Percentiles rank a stretch among this genome's conserved stretches.
Conservation (phyloP, 2,113 vertebrate genomes). For the Colistium nudipinnis region DNA sequence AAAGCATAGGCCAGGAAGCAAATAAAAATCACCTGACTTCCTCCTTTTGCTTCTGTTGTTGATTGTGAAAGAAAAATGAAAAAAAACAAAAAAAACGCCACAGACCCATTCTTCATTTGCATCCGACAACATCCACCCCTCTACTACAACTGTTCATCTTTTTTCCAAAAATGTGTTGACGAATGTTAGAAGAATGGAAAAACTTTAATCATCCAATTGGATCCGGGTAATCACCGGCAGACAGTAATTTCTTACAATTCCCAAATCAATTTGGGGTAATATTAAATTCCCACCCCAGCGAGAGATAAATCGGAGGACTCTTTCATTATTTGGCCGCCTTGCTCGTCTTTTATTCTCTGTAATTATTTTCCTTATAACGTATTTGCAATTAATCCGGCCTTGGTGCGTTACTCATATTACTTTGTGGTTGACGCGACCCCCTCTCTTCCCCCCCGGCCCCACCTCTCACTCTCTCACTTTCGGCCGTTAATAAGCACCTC, state of each 20-base stretch:
- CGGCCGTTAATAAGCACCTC: constrained; percentile 53
- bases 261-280: constrained; percentile 33
- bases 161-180: constrained; percentile 11
- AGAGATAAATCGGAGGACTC: constrained; percentile 42
- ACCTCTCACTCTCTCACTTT: background rate
- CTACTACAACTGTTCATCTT: background rate
- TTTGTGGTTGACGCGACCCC: background rate
- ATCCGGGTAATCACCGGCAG: constrained; percentile 21
- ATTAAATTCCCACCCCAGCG: constrained; percentile 30
- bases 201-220: constrained; percentile 16
- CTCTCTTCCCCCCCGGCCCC: background rate
- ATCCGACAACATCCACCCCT: background rate
- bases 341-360: constrained; percentile 2
- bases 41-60: too few relatives aligned
- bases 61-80: too few relatives aligned
- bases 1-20: too few relatives aligned
- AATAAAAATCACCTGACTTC: too few relatives aligned
- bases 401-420: background rate
- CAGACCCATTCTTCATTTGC: background rate
- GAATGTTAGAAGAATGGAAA: background rate
- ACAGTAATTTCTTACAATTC: constrained; percentile 27
- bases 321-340: constrained; percentile 33
- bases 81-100: background rate
- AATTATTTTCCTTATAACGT: constrained; percentile 37
- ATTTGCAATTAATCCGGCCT: constrained; percentile 30